phyloP scores from a whole-genome alignment of 2,888 invertebrate genomes.

The Parnassius orleans region DNA sequence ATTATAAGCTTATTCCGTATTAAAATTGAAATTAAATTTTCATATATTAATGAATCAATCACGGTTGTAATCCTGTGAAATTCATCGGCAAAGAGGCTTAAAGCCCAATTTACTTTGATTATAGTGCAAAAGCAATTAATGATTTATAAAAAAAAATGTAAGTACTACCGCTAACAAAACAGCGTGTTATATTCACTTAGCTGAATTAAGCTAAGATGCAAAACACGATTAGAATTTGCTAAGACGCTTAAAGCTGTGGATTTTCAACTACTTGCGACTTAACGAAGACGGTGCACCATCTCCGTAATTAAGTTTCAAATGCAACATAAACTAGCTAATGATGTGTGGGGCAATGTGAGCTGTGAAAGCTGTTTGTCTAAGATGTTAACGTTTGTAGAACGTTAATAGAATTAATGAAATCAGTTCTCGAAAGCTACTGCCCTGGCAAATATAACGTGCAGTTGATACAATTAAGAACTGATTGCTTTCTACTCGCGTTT shows the following conservation, averaged over 20 bases:
- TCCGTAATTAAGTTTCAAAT: conserved; percentile 63
- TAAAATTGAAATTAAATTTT: conserved; percentile 27
- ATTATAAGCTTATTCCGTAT: conserved; percentile 21
- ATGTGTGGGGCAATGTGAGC: conserved; percentile 57
- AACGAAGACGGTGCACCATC: conserved; percentile 43
- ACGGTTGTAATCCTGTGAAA: conserved; percentile 20
- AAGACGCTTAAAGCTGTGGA: conserved; percentile 31
- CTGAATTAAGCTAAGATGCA: conserved; percentile 3
- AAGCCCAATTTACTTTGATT: conserved; percentile 20
- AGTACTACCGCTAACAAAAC: neutral
- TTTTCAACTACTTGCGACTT: conserved; percentile 33
- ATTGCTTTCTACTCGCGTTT: too few relatives aligned
- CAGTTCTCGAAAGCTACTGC: conserved; percentile 30
- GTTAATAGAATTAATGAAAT: conserved; percentile 49
- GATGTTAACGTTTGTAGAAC: conserved; percentile 48
- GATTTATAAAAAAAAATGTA: conserved; percentile 1
- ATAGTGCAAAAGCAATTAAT: conserved; percentile 21
- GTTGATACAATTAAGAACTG: too few relatives aligned
- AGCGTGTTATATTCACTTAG: conserved; percentile 4
- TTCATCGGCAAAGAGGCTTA: conserved; percentile 20
- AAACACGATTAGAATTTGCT: conserved; percentile 26
- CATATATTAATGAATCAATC: conserved; percentile 26
- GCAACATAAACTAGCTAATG: conserved; percentile 71
- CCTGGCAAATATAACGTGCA: too few relatives aligned
- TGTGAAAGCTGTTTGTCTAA: conserved; percentile 33